phyloP scores from a whole-genome alignment of 2,113 vertebrate genomes.

The Hippopotamus amphibius region DNA sequence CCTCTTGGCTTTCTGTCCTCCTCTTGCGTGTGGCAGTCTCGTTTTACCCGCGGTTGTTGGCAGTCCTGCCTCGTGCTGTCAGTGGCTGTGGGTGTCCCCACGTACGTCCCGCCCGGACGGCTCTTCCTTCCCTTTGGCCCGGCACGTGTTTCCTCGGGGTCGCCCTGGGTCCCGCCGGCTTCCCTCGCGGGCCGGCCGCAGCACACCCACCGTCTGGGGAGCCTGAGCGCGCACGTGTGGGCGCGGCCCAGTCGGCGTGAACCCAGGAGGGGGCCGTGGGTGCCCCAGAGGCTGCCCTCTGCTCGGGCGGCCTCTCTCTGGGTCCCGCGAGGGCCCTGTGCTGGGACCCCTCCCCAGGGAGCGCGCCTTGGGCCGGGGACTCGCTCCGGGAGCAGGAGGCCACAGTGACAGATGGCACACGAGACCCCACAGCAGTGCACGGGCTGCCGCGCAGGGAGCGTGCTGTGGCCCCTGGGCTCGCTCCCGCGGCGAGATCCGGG shows the following conservation, averaged over 20 bases:
- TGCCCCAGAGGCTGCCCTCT: background rate
- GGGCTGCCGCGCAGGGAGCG: fast-evolving
- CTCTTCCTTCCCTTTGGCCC: background rate
- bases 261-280: background rate
- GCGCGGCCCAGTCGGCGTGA: background rate
- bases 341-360: background rate
- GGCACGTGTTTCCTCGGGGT: background rate
- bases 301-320: background rate
- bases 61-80: fast-evolving
- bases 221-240: background rate
- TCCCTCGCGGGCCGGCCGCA: background rate
- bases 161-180: fast-evolving
- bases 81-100: too few relatives aligned
- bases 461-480: fast-evolving
- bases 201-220: background rate
- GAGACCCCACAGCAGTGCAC: fast-evolving
- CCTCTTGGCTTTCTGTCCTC: background rate
- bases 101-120: fast-evolving
- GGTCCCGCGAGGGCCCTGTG: background rate
- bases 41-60: background rate
- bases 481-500: background rate
- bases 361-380: fast-evolving
- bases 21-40: background rate
- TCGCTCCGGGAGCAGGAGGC: background rate
- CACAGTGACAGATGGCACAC: background rate